Base-by-base conservation (phyloP, 2,888 invertebrate genomes). In the Gymnocheta viridis region DNA sequence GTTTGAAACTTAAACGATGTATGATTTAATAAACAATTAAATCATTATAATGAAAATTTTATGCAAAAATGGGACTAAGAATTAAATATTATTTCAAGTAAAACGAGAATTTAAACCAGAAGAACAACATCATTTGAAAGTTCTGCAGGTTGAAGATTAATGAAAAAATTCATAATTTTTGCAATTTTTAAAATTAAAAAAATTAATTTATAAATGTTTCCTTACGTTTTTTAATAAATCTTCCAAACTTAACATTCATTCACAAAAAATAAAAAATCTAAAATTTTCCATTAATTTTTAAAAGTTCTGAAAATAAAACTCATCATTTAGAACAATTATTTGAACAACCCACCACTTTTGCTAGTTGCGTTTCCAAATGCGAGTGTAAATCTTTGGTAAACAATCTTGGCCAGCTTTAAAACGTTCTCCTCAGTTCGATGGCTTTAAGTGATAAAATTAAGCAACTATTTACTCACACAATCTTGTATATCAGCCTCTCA, bases 341-440 rank as follows among this genome's bases (percentile, higher is more conserved):
- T 56, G 12, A 17, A 35, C 58, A 58, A 35, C 41, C 35, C 32
- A 44, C 58, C 60, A 24, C 24, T 51, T 67, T 38, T 29, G 4
- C 6, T 22, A 67, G 10, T 49, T 32, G 22, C 32, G 14, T 27
- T 17, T 27, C 38, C 22, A 38, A 19, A 27, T 27, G 19, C 60
- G 51, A n/a, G 51, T 60, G 12, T 47, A 22, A 38, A 22, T 35
- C 2, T 41, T 29, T 22, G 5, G 12, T 29, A 17, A 67, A 49
- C 22, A 35, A 67, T 49, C 5, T 38, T 79, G 64, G 44, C 51
- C 54, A 72, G 69, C 35, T 49, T 38, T 17, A 2, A 17, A 32
- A 47, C 56, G 27, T 56, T 47, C 56, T 72, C 64, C 56, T 62
- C 72, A 82, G 66, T 72, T 77, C 72, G 72, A 72, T 72, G 70